These are phyloP conservation scores for Dermatemys mawii DNA, from an alignment of 2,113 vertebrate species.

Conservation along the genomic window DNA sequence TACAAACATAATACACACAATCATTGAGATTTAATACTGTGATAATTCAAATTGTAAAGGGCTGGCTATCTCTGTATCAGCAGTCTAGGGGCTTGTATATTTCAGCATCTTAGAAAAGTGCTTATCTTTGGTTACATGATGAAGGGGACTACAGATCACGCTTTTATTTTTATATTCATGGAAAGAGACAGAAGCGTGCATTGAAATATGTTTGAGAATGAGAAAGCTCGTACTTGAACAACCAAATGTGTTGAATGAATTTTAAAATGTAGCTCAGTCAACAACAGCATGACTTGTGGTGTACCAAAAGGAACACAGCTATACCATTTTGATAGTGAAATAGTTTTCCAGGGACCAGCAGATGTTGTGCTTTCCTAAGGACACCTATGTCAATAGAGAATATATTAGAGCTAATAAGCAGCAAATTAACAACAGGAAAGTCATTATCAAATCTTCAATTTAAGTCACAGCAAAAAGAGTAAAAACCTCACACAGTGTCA, in stretches of 20 bases:
- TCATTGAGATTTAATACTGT: constrained; percentile 16
- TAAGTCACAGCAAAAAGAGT: background rate
- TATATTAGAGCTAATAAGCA: background rate
- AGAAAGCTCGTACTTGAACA: background rate
- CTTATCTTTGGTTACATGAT: constrained; percentile 30
- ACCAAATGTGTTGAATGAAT: constrained; percentile 20
- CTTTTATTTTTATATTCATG: background rate
- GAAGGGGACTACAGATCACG: constrained; percentile 7
- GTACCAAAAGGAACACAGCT: background rate
- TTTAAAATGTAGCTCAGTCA: constrained; percentile 10
- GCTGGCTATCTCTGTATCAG: background rate
- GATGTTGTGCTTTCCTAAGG: background rate
- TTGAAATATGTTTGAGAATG: background rate
- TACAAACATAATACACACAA: constrained; percentile 32
- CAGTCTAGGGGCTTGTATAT: background rate
- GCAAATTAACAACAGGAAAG: background rate
- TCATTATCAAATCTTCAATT: background rate
- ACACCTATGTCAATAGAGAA: background rate
- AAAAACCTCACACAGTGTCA: background rate
- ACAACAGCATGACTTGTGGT: background rate
- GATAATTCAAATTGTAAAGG: no score
- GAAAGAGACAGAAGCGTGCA: background rate
- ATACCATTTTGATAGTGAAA: background rate
- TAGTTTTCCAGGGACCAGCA: background rate
- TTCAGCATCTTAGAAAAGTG: constrained; percentile 20